Conservation (phyloP, 2,888 invertebrate species). For the Steromphala cineraria region DNA sequence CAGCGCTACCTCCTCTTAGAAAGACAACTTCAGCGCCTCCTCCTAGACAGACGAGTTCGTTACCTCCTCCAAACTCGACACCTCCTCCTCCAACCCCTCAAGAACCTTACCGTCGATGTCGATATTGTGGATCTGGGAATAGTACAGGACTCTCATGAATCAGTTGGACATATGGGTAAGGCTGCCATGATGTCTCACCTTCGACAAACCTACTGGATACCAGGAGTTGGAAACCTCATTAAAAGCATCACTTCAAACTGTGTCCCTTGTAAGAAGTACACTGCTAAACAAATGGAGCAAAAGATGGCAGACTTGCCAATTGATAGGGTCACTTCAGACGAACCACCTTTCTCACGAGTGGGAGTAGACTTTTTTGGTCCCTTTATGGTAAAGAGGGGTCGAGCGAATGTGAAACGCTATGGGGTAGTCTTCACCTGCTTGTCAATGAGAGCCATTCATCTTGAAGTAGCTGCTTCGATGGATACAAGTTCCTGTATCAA, state of each 20-base stretch:
- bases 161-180: neutral
- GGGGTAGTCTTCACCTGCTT: neutral
- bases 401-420: neutral
- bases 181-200: neutral
- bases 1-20: no score
- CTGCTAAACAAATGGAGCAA: neutral
- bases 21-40: no score
- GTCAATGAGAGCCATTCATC: no score
- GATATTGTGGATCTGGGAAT: neutral
- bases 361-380: neutral
- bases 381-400: neutral
- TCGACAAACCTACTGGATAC: neutral
- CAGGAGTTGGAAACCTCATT: neutral
- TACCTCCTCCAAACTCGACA: no score
- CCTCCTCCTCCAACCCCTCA: no score
- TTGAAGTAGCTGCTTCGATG: no score
- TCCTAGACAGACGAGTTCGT: no score
- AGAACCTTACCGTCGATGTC: no score
- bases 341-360: neutral
- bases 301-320: neutral
- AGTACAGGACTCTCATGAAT: neutral
- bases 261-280: neutral
- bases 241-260: neutral
- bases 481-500: no score
- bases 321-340: neutral